phyloP scores from a whole-genome alignment of 2,113 vertebrate species.

The Gnathonemus echidnorhynchus region DNA sequence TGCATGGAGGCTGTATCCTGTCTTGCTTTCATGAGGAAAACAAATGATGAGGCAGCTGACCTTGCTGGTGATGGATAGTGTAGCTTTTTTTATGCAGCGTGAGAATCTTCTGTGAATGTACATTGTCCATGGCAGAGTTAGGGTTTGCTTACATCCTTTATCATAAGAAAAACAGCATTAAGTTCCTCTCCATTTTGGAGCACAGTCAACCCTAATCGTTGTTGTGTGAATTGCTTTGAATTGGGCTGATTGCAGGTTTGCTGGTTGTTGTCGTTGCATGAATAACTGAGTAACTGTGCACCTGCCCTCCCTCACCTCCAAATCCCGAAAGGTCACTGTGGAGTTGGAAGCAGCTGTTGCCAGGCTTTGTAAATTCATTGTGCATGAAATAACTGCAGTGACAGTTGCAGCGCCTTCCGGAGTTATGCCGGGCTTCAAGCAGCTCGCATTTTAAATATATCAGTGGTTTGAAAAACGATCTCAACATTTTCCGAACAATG shows the following conservation, averaged over 20 bases:
- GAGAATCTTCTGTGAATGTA: neutral
- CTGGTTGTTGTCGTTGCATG: neutral
- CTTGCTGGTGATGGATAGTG: neutral
- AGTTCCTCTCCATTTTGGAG: neutral
- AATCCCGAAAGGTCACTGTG: neutral
- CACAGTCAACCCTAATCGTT: neutral
- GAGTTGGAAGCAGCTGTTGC: slow-evolving; percentile 53
- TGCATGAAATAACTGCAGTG: slow-evolving; percentile 62
- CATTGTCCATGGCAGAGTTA: neutral
- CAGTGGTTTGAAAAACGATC: slow-evolving; percentile 38
- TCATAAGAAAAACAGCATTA: neutral
- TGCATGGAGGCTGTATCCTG: neutral
- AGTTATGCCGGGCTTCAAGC: slow-evolving; percentile 33
- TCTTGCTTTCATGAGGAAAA: neutral
- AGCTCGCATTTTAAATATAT: slow-evolving; percentile 29
- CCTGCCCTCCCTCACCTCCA: neutral
- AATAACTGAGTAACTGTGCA: neutral
- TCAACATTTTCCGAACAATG: slow-evolving; percentile 50
- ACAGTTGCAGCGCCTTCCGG: slow-evolving; percentile 52
- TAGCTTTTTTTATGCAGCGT: neutral
- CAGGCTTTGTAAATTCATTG: slow-evolving; percentile 63
- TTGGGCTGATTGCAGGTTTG: neutral
- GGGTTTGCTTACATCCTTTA: neutral
- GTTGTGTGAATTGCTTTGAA: neutral
- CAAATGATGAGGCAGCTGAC: neutral